Evolutionary conservation across 2,888 invertebrate species (phyloP), one percentile per base, ranked within the genome.

Genomic region (Scaptomyza tumidula): DNA sequence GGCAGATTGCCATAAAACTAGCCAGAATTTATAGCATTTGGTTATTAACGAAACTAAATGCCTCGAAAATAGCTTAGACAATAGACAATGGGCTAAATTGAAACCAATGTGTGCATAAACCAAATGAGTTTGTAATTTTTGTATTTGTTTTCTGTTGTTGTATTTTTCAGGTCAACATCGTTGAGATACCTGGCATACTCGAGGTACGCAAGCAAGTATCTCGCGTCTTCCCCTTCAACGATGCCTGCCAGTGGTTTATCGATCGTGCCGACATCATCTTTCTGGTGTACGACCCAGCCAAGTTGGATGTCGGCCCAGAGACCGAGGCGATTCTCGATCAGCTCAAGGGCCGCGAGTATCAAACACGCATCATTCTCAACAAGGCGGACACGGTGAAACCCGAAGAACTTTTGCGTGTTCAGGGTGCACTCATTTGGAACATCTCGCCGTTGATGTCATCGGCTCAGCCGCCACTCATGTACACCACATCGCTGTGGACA

Each of bases 221-320:
- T 54, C 95, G 98, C 56, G 95, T 97, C 66, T 98, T 98, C 90
- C 98, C 98, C 57, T 98, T 98, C 93, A 98, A 98, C 90, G 98
- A 98, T 90, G 98, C 98, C 52, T 98, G 98, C 91, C 98, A 98
- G 92, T 98, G 98, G 98, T 98, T 98, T 93, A 98, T 98, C 89
- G 98, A 98, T 92, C 95, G 98, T 71, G 98, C 98, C 27, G 98
- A 98, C 91, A 96, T 98, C 81, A 98, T 98, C 91, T 98, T 98
- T 93, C 94, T 98, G 62, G 96, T 98, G 35, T 98, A 98, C 91
- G 98, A 98, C 93, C 98, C 98, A 68, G 96, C 97, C 37, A 98
- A 98, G 93, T 94, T 98, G 83, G 98, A 98, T 91, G 98, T 98
- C 71, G 98, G 98, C 60, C 97, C 97, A 72, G 98, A 98, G 93